A percentile compares a stretch with the other conserved stretches of the same genome.
Conservation (phyloP, 2,797 vertebrate species). For the Danio kyathit region DNA sequence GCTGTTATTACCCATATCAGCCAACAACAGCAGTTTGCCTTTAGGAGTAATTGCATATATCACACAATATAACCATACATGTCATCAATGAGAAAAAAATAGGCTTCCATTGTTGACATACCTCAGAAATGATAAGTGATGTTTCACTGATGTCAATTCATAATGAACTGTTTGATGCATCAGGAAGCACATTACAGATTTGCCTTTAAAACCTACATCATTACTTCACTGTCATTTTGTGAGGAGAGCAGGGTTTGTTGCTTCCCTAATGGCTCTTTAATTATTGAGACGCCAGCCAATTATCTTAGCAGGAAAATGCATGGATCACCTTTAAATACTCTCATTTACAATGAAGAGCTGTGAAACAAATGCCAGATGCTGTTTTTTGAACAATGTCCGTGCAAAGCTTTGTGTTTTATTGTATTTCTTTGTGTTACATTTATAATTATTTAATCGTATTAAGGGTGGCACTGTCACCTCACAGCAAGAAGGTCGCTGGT, state of each 20-base stretch:
- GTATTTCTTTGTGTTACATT: background rate
- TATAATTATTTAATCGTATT: background rate
- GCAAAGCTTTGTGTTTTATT: background rate
- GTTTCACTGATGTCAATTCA: slow-evolving; percentile 5
- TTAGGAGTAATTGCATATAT: slow-evolving; percentile 48
- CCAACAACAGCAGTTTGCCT: slow-evolving; percentile 47
- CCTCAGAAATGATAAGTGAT: slow-evolving; percentile 25
- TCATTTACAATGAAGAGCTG: slow-evolving; percentile 30
- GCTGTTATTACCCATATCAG: slow-evolving; percentile 57
- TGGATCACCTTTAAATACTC: slow-evolving; percentile 14
- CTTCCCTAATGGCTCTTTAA: slow-evolving; percentile 38
- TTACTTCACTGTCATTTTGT: slow-evolving; percentile 13
- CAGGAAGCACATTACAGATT: slow-evolving; percentile 19
- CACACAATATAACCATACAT: slow-evolving; percentile 38
- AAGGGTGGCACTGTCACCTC: no score
- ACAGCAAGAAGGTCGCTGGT: no score
- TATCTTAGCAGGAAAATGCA: slow-evolving; percentile 33
- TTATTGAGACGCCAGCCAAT: slow-evolving; percentile 37
- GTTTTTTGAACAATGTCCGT: background rate
- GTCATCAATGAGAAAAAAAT: slow-evolving; percentile 16
- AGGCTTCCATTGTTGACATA: background rate
- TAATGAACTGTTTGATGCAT: background rate
- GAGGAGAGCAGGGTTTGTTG: slow-evolving; percentile 10
- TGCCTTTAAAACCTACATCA: slow-evolving; percentile 23
- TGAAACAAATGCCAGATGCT: slow-evolving; percentile 20